Percentiles rank a stretch among this genome's conserved stretches.
Evolutionary conservation across 2,888 invertebrate genomes (phyloP).

Genomic region (Hololepta plana): DNA sequence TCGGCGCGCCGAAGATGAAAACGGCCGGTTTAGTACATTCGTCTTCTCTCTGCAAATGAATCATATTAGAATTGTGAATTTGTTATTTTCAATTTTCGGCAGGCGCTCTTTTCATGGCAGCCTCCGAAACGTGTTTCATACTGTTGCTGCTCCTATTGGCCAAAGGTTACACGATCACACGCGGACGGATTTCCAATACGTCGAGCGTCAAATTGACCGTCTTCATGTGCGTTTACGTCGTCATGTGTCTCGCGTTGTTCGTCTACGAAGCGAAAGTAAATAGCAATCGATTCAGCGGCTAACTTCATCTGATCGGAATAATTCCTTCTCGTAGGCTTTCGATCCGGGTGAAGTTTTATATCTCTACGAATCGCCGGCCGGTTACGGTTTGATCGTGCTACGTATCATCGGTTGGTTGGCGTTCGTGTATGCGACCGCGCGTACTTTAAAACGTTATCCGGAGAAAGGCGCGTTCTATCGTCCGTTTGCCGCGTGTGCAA

Average conservation of each 20-base stretch:
- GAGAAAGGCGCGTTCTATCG: slow-evolving; percentile 71
- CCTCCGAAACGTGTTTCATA: slow-evolving; percentile 58
- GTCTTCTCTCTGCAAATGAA: background rate
- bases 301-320: slow-evolving; percentile 4
- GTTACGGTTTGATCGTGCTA: slow-evolving; percentile 61
- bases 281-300: slow-evolving; percentile 3
- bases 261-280: slow-evolving; percentile 61
- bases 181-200: slow-evolving; percentile 54
- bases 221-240: slow-evolving; percentile 60
- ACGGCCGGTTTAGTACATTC: slow-evolving; percentile 26
- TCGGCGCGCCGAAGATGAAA: slow-evolving; percentile 32
- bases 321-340: slow-evolving; percentile 41
- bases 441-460: slow-evolving; percentile 68
- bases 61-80: background rate
- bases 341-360: slow-evolving; percentile 85
- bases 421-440: slow-evolving; percentile 46
- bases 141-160: slow-evolving; percentile 64
- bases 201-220: slow-evolving; percentile 60
- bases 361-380: slow-evolving; percentile 79
- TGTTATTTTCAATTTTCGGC: slow-evolving; percentile 22
- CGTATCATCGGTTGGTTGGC: slow-evolving; percentile 67
- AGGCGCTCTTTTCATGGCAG: slow-evolving; percentile 56
- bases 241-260: slow-evolving; percentile 58
- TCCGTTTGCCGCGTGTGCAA: slow-evolving; percentile 65
- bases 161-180: slow-evolving; percentile 81